Base-by-base conservation (phyloP, 2,888 invertebrate species). In the Drosophila anomalata region DNA sequence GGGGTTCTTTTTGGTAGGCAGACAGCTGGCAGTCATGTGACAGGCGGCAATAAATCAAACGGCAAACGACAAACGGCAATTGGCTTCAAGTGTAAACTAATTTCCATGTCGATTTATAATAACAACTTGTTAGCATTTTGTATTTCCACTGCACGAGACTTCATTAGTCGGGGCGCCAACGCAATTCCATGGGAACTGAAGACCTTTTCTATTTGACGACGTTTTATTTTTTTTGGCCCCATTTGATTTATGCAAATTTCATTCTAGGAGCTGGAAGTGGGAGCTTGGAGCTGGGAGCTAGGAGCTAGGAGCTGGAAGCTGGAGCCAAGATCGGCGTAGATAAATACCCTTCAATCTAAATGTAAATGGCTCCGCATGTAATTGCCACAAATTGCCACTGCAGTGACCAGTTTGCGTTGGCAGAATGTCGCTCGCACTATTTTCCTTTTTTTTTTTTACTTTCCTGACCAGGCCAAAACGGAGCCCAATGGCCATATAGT, bases 81-180 rank as follows among this genome's bases (percentile, higher is more conserved):
- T 77, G 75, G 79, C 87, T 90, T 85, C 89, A 89, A 89, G 90
- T 90, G 90, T 88, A 88, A 90, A 89, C 90, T 90, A 90, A 90
- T 90, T 90, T 90, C 83, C 89, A 87, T 89, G 89, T 89, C 89
- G 90, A 89, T 89, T 89, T 88, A 86, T 87, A 89, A 78, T 79
- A 89, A 88, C 88, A 89, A 87, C 85, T 89, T 84, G 85, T 83
- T 88, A 89, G 84, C 78, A 81, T 81, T 76, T 78, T 82, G 80
- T 83, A 78, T 73, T 55, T 73, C 53, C 46, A 54, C n/a, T 67
- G 82, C 59, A 59, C 54, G 65, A 67, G 67, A 83, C 82, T 76
- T 81, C 87, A 83, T 87, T 85, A 85, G 67, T 31, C 73, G 71
- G 42, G 62, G 87, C 83, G 83, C 85, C 83, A 87, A 75, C 82